Conservation (phyloP, 2,797 vertebrate genomes). For the Vultur gryphus region DNA sequence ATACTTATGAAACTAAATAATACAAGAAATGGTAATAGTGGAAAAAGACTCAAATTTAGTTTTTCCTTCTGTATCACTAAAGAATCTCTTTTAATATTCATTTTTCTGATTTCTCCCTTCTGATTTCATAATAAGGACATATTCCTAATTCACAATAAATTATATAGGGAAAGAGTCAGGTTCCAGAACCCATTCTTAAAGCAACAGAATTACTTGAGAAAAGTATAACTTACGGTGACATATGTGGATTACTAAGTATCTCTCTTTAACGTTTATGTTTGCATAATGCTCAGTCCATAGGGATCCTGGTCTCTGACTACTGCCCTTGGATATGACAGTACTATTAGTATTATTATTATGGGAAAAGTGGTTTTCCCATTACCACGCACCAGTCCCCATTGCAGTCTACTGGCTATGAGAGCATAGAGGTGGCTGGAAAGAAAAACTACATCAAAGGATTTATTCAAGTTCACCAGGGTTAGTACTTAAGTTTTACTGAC, state of each 20-base stretch:
- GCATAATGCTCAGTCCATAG: background rate
- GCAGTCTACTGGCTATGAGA: too few species aligned
- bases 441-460: background rate
- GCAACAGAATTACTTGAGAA: background rate
- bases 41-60: background rate
- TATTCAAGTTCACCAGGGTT: too few species aligned
- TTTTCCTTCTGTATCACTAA: background rate
- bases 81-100: background rate
- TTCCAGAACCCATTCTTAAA: background rate
- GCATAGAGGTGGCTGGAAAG: background rate
- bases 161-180: background rate
- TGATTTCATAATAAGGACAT: background rate
- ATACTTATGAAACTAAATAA: background rate
- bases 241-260: background rate
- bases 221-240: background rate
- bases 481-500: constrained; percentile 47
- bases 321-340: too few species aligned
- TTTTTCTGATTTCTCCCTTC: background rate
- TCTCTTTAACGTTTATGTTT: background rate
- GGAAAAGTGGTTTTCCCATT: background rate
- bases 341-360: too few species aligned
- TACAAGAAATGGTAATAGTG: background rate
- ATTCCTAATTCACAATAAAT: background rate
- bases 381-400: background rate
- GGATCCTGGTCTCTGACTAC: background rate